Percentiles rank a stretch among this genome's conserved stretches.
Conservation (phyloP, 1,140 invertebrate species). For the Drosophila pallidifrons region DNA sequence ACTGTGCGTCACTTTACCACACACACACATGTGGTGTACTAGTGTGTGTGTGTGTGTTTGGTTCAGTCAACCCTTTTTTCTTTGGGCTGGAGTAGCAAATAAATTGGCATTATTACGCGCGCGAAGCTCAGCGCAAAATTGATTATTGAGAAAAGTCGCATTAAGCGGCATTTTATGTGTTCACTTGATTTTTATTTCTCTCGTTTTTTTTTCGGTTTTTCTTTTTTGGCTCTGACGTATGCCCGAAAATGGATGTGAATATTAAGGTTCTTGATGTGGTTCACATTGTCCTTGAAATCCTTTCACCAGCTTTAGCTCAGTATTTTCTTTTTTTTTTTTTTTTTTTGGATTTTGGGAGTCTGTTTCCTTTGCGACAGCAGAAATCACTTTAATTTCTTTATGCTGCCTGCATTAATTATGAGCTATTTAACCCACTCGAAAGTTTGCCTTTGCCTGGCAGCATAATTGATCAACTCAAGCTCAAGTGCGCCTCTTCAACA, state of each 20-base stretch:
- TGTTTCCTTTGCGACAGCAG: background rate
- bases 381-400: slow-evolving; percentile 53
- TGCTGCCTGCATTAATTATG: slow-evolving; percentile 71
- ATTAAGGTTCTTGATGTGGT: slow-evolving; percentile 71
- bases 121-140: slow-evolving; percentile 69
- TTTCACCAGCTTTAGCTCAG: background rate
- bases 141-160: slow-evolving; percentile 76
- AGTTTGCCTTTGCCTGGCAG: background rate
- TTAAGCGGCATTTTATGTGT: slow-evolving; percentile 76
- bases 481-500: background rate
- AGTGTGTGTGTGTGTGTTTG: slow-evolving; percentile 13
- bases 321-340: too few relatives aligned
- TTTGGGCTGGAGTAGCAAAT: slow-evolving; percentile 41
- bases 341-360: too few relatives aligned
- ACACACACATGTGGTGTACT: slow-evolving; percentile 22
- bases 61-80: slow-evolving; percentile 49
- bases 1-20: background rate
- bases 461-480: slow-evolving; percentile 44
- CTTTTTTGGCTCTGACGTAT: too few relatives aligned
- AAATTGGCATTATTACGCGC: slow-evolving; percentile 79
- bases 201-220: slow-evolving; percentile 1
- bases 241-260: slow-evolving; percentile 30
- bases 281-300: slow-evolving; percentile 64
- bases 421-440: slow-evolving; percentile 10
- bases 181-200: slow-evolving; percentile 31